Conservation (phyloP, 2,113 vertebrate species). For the Gorsachius goisagi region DNA sequence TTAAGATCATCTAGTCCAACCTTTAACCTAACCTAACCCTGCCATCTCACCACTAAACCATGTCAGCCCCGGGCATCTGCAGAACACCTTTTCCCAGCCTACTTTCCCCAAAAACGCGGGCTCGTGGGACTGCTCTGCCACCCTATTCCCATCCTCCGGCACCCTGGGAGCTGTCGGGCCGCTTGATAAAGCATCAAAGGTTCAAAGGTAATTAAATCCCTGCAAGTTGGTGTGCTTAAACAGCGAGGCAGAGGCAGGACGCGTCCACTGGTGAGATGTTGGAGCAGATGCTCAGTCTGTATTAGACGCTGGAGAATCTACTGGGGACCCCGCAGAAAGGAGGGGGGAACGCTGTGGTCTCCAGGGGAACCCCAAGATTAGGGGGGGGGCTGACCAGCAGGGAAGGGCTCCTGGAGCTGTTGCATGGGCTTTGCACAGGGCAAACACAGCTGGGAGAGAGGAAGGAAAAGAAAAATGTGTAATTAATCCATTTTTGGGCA, state of each 20-base stretch:
- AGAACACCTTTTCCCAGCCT: neutral
- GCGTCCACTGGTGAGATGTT: fast-evolving
- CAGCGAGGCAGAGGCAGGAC: neutral
- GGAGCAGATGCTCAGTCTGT: neutral
- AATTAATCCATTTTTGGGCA: neutral
- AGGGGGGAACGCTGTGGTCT: neutral
- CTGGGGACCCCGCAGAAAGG: neutral
- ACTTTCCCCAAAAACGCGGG: neutral
- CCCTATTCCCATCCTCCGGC: neutral
- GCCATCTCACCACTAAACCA: too few species aligned
- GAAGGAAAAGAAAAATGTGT: fast-evolving
- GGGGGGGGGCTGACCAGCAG: fast-evolving
- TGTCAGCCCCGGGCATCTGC: neutral
- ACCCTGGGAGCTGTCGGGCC: fast-evolving
- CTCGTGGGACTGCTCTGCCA: neutral
- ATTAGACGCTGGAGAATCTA: neutral
- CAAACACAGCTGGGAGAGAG: neutral
- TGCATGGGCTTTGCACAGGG: fast-evolving
- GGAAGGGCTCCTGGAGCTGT: neutral
- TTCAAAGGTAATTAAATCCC: neutral
- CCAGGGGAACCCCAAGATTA: neutral
- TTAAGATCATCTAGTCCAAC: too few species aligned
- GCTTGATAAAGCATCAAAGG: neutral
- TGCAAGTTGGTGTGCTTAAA: neutral
- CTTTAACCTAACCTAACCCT: too few species aligned